Base-by-base conservation (phyloP, 2,888 invertebrate species). In the Heliothis peltigera region DNA sequence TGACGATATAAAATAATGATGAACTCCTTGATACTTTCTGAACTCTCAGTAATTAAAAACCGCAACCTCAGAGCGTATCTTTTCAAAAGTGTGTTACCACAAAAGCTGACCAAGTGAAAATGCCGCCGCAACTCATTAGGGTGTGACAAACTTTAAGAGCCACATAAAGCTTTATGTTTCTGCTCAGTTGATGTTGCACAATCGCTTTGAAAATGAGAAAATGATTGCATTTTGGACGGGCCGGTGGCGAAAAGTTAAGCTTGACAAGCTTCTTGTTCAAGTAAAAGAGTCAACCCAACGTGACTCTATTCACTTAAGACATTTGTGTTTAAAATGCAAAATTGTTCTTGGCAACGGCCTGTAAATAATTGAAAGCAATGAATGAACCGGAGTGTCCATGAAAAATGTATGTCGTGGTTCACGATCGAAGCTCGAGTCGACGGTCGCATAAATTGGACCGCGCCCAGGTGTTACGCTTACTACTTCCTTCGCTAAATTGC, bases 381-480 rank as follows among this genome's bases (percentile, higher is more conserved):
- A 75, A 80, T 68, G 71, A 67, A 71, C 52, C 6, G 22, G 25
- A 61, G 67, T 49, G 55, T 66, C 49, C 61, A 71, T 80, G 67
- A 77, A 71, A 64, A 75, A 66, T 77, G 65, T 67, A 60, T 59
- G 74, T 70, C 52, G 61, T 53, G 60, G 74, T 78, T 74, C 76
- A 71, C 79, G 77, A 79, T 81, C 81, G 71, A 79, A 82, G 70
- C 65, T 63, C 67, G 71, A 85, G 82, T 84, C 84, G 77, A 75
- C 76, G 81, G 75, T 74, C 77, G 72, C 84, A 82, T 89, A 87
- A 90, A 89, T 86, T 82, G 80, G 69, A 75, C 82, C 83, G 83
- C 84, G 66, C 87, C 85, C 89, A 89, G 89, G 86, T 88, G 87
- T 74, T 80, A 67, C 77, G 56, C 68, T 61, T 58, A 68, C 63